Evolutionary conservation across 1,140 invertebrate genomes (phyloP).

Genomic region (Sycobia sp.): DNA sequence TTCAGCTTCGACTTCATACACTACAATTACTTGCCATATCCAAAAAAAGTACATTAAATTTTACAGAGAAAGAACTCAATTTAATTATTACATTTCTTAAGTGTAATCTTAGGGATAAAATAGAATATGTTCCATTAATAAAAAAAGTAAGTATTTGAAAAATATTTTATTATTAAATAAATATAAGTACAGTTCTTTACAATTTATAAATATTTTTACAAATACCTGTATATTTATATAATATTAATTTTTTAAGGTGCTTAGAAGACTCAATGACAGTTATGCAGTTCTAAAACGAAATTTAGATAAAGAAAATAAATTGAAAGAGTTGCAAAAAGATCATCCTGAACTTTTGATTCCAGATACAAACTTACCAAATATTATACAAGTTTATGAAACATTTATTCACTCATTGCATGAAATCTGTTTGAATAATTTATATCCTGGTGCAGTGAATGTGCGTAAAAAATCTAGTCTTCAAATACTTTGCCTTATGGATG

Average conservation of each 20-base stretch:
- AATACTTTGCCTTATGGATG: constrained; percentile 53
- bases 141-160: constrained; percentile 64
- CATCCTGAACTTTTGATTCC: neutral
- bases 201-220: constrained; percentile 16
- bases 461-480: constrained; percentile 70
- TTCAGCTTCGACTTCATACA: constrained; percentile 59
- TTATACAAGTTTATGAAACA: constrained; percentile 39
- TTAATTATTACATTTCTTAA: constrained; percentile 71
- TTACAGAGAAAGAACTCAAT: constrained; percentile 68
- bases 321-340: constrained; percentile 1
- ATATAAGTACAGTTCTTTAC: neutral
- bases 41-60: constrained; percentile 73
- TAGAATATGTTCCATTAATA: constrained; percentile 65
- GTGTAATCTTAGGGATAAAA: constrained; percentile 75
- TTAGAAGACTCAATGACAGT: constrained; percentile 52
- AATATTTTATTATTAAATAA: no score
- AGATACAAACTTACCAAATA: neutral
- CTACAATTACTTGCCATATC: constrained; percentile 77
- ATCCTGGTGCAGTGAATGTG: constrained; percentile 73
- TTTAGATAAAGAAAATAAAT: constrained; percentile 40
- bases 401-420: constrained; percentile 63
- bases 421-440: constrained; percentile 66
- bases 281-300: constrained; percentile 43
- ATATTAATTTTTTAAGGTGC: constrained; percentile 40
- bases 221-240: constrained; percentile 8